Conservation (phyloP, 2,888 invertebrate species). For the Xestia c-nigrum region DNA sequence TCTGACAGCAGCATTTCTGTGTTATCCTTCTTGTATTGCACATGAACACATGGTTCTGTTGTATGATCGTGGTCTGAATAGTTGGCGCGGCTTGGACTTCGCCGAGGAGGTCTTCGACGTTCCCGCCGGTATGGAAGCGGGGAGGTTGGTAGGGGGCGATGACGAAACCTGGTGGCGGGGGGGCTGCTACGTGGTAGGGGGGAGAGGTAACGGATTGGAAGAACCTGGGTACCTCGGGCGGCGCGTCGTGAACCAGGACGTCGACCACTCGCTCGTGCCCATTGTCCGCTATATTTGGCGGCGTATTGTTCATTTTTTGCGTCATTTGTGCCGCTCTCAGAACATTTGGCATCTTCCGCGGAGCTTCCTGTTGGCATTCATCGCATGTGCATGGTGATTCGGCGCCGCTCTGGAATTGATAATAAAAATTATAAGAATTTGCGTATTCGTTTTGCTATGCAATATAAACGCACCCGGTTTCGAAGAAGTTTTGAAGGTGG, state of each 20-base stretch:
- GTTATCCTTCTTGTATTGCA: constrained; percentile 86
- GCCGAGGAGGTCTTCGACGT: constrained; percentile 92
- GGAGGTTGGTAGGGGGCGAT: constrained; percentile 83
- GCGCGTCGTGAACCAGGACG: constrained; percentile 87
- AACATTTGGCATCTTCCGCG: constrained; percentile 71
- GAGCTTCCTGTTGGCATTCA: constrained; percentile 81
- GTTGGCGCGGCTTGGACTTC: constrained; percentile 91
- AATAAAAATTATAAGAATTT: constrained; percentile 36
- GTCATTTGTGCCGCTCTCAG: constrained; percentile 71
- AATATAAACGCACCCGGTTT: background rate
- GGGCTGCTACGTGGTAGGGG: constrained; percentile 80
- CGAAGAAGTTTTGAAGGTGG: background rate
- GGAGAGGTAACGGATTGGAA: constrained; percentile 86
- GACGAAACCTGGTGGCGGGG: constrained; percentile 86
- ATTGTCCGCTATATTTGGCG: constrained; percentile 79
- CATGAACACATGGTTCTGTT: constrained; percentile 89
- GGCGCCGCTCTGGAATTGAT: constrained; percentile 84
- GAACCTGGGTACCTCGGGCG: constrained; percentile 83
- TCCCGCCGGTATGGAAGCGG: constrained; percentile 91
- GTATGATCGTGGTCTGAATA: constrained; percentile 86
- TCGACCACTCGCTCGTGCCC: constrained; percentile 84
- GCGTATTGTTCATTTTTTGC: constrained; percentile 72
- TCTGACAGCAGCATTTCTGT: constrained; percentile 86
- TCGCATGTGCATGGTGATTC: constrained; percentile 87
- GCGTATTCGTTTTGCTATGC: background rate